Conservation (phyloP, 2,888 invertebrate species). For the Hypomecis atomaria region DNA sequence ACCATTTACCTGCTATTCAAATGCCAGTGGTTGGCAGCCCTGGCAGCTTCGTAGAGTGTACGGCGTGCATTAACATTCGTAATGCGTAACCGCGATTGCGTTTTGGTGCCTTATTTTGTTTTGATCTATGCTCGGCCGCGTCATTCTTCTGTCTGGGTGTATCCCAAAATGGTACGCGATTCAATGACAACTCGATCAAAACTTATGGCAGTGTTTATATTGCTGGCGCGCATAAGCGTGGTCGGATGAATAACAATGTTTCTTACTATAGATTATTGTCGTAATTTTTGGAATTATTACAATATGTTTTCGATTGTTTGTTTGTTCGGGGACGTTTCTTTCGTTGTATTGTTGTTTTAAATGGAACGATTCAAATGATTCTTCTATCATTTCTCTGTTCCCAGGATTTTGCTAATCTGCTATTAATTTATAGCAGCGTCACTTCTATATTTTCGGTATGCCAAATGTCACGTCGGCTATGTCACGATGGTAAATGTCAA, state of each 20-base stretch:
- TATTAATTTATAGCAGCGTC: slow-evolving; percentile 23
- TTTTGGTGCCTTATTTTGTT: slow-evolving; percentile 40
- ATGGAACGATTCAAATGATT: too few species aligned
- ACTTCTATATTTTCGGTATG: slow-evolving; percentile 37
- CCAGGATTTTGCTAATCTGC: background rate
- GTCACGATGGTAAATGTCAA: slow-evolving; percentile 49
- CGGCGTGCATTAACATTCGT: slow-evolving; percentile 61
- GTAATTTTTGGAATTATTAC: background rate
- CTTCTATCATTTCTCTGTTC: too few species aligned
- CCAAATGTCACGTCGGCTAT: slow-evolving; percentile 36
- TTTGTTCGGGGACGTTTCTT: too few species aligned
- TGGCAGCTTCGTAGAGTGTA: slow-evolving; percentile 26
- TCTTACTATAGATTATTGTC: background rate
- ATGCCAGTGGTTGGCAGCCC: slow-evolving; percentile 6
- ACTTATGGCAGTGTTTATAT: slow-evolving; percentile 20
- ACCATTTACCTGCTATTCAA: background rate
- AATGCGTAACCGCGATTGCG: slow-evolving; percentile 47
- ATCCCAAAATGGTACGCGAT: slow-evolving; percentile 17
- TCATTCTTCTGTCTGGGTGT: slow-evolving; percentile 31
- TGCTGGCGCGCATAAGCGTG: slow-evolving; percentile 3
- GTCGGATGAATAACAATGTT: background rate
- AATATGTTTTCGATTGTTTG: too few species aligned
- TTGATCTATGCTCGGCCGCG: slow-evolving; percentile 32
- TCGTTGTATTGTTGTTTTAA: too few species aligned
- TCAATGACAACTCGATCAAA: slow-evolving; percentile 23